A percentile compares a stretch with the other conserved stretches of the same genome.
phyloP scores from a whole-genome alignment of 2,888 invertebrate genomes.

The Philonicus albiceps region DNA sequence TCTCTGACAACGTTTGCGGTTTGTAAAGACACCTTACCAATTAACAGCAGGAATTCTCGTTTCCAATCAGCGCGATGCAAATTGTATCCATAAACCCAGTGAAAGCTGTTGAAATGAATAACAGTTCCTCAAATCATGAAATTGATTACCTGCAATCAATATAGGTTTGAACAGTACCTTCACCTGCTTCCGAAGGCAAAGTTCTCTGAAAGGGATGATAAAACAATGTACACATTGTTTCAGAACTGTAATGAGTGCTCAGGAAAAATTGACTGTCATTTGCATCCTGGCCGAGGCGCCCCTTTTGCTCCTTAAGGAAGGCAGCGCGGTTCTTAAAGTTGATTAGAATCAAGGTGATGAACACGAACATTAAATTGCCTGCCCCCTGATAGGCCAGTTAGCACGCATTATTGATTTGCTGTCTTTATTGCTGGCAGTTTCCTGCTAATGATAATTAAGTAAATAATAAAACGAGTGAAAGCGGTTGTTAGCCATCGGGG shows the following conservation, averaged over 20 bases:
- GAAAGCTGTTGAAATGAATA: not conserved
- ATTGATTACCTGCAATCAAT: slow-evolving; percentile 9
- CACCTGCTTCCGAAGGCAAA: not conserved
- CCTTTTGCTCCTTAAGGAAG: not conserved
- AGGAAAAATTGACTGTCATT: not conserved
- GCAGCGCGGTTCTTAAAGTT: not conserved
- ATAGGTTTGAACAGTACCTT: not conserved
- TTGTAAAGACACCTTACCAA: not conserved
- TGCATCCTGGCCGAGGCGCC: not conserved
- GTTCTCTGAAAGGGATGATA: not conserved
- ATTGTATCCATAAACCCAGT: not conserved
- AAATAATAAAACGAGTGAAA: not conserved
- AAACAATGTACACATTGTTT: not conserved
- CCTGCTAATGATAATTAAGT: not conserved
- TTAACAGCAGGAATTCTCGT: not conserved
- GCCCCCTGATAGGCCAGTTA: not conserved
- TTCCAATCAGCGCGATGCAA: not conserved
- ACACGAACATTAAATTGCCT: not conserved
- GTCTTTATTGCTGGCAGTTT: not conserved
- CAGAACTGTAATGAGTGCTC: not conserved
- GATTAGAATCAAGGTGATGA: not conserved
- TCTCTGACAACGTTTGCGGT: not conserved
- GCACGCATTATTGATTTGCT: not conserved
- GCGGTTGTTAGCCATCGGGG: not conserved
- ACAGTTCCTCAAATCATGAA: not conserved